Evolutionary conservation across 1,140 invertebrate species (phyloP).

Genomic region (Platyura marginata): DNA sequence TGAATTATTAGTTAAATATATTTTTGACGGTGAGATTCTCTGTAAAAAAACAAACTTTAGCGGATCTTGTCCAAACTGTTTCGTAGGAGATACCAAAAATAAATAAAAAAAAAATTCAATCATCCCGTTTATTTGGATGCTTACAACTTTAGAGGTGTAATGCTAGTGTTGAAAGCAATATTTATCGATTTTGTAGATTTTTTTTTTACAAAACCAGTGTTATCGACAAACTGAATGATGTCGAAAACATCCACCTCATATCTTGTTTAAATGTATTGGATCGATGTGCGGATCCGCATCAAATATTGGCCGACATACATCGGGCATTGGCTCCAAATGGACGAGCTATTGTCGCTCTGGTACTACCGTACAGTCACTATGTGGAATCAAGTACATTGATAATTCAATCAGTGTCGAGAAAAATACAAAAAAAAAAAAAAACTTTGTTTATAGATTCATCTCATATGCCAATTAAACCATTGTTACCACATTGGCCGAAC

Average conservation of each 20-base stretch:
- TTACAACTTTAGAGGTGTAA: too few species aligned
- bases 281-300: conserved; percentile 59
- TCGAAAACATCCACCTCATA: conserved; percentile 33
- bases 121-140: too few species aligned
- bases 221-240: conserved; percentile 12
- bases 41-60: too few species aligned
- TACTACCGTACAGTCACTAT: conserved; percentile 73
- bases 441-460: conserved; percentile 11
- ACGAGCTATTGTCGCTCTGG: conserved; percentile 57
- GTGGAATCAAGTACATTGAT: conserved; percentile 41
- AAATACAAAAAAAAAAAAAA: not conserved
- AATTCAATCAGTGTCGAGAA: not conserved
- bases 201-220: conserved; percentile 6
- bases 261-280: conserved; percentile 76
- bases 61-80: too few species aligned
- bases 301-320: conserved; percentile 47
- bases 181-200: not conserved
- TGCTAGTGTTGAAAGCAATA: too few species aligned
- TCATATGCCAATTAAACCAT: conserved; percentile 18
- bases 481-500: conserved; percentile 11
- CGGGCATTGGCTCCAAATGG: conserved; percentile 42
- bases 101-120: too few species aligned
- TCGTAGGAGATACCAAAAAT: too few species aligned
- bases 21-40: too few species aligned
- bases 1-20: too few species aligned